These are phyloP conservation scores for Falco columbarius DNA, from an alignment of 2,797 vertebrate species.

Conservation along the genomic window DNA sequence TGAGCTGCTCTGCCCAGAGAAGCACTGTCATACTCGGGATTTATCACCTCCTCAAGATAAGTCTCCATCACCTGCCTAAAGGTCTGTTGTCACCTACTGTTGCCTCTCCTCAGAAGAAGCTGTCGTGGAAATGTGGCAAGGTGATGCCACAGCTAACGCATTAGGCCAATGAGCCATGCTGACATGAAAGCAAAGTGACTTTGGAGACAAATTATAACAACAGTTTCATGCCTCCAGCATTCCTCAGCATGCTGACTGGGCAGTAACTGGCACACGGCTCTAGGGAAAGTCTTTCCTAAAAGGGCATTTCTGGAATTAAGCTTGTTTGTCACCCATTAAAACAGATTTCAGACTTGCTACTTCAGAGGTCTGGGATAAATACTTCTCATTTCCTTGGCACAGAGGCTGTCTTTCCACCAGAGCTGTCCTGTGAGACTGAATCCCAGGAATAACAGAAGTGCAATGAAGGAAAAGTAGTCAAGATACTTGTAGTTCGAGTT, in stretches of 20 bases:
- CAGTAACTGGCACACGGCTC: not conserved
- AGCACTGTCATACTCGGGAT: fast-evolving
- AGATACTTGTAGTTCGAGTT: not conserved
- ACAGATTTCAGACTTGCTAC: not conserved
- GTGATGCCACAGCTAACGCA: fast-evolving
- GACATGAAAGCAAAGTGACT: not conserved
- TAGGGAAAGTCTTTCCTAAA: not conserved
- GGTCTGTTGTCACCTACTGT: not conserved
- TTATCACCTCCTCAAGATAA: not conserved
- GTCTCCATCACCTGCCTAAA: not conserved
- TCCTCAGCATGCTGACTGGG: not conserved
- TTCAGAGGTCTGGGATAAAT: no score
- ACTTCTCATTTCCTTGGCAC: not conserved
- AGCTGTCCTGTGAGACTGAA: not conserved
- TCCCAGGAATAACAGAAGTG: not conserved
- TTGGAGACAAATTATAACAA: not conserved
- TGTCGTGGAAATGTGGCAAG: fast-evolving
- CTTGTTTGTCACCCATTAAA: not conserved
- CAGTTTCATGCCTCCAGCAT: fast-evolving
- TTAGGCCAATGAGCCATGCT: fast-evolving
- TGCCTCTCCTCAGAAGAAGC: not conserved
- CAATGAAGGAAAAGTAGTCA: not conserved
- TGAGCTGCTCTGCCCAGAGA: fast-evolving
- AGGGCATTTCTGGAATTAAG: not conserved
- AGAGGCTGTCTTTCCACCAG: not conserved